phyloP scores from a whole-genome alignment of 2,113 vertebrate genomes.

The Neomonachus schauinslandi region DNA sequence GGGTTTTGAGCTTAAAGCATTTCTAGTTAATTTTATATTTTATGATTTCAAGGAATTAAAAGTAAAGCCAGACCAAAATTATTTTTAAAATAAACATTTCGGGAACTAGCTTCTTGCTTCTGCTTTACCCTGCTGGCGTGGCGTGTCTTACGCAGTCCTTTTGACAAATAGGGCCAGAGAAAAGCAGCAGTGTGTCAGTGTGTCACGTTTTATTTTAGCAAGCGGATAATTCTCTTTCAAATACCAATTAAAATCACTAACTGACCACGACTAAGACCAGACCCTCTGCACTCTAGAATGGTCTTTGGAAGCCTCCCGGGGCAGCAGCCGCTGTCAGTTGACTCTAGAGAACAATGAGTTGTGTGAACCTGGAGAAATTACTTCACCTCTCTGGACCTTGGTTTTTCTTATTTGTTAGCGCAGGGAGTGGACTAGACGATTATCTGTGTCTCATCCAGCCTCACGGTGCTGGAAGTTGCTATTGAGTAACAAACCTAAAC shows the following conservation, averaged over 20 bases:
- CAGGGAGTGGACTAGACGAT: not conserved
- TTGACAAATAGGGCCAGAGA: not conserved
- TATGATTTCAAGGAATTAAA: not conserved
- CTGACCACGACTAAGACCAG: not conserved
- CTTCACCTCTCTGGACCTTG: not conserved
- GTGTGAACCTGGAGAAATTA: not conserved
- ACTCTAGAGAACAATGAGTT: not conserved
- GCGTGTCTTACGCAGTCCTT: not conserved
- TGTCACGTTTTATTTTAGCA: not conserved
- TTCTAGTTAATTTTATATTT: conserved; percentile 41
- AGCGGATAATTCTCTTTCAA: not conserved
- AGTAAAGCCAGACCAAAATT: conserved; percentile 1
- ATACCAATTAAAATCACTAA: not conserved
- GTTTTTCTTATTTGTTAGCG: conserved; percentile 4
- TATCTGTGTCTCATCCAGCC: not conserved
- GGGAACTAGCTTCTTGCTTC: not conserved
- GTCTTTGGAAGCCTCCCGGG: not conserved
- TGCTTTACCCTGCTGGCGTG: not conserved
- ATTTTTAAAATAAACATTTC: not conserved
- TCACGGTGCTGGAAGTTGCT: not conserved
- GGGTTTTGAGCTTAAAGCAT: conserved; percentile 32
- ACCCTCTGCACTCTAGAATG: not conserved
- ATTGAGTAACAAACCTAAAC: conserved; percentile 14
- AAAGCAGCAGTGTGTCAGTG: not conserved
- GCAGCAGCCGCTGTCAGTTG: not conserved